Percentiles rank a stretch among this genome's conserved stretches.
Evolutionary conservation across 2,113 vertebrate genomes (phyloP).

Genomic region (Mastomys natalensis): DNA sequence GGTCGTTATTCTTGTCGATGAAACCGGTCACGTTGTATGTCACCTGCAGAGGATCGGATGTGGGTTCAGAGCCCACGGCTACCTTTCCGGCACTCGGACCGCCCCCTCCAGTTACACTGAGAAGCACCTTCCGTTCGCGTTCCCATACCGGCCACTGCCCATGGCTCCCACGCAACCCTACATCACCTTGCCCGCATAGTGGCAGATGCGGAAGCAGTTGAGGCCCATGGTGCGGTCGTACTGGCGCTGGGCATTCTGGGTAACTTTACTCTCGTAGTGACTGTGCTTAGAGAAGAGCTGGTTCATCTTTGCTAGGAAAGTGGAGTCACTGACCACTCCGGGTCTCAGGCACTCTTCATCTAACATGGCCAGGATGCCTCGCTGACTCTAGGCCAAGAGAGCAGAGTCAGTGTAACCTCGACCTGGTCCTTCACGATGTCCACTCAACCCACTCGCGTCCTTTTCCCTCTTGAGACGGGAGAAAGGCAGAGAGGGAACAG

Average conservation of each 20-base stretch:
- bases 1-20: slow-evolving; percentile 91
- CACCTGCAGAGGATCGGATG: slow-evolving; percentile 80
- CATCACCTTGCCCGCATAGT: slow-evolving; percentile 90
- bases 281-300: slow-evolving; percentile 82
- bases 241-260: slow-evolving; percentile 83
- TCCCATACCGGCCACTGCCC: background rate
- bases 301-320: slow-evolving; percentile 89
- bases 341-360: slow-evolving; percentile 90
- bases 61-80: background rate
- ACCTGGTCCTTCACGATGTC: background rate
- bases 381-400: slow-evolving; percentile 78
- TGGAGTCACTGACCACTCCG: slow-evolving; percentile 86
- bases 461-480: background rate
- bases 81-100: background rate
- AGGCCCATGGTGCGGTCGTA: slow-evolving; percentile 81
- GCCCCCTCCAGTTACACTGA: background rate
- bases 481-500: background rate
- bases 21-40: slow-evolving; percentile 87
- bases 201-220: slow-evolving; percentile 88
- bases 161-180: fast-evolving
- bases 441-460: background rate
- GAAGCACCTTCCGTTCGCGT: background rate
- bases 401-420: background rate
- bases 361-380: slow-evolving; percentile 89
- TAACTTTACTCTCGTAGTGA: slow-evolving; percentile 88